A percentile compares a stretch with the other conserved stretches of the same genome.
Evolutionary conservation across 2,888 invertebrate species (phyloP).

Genomic region (Meloe dianella): DNA sequence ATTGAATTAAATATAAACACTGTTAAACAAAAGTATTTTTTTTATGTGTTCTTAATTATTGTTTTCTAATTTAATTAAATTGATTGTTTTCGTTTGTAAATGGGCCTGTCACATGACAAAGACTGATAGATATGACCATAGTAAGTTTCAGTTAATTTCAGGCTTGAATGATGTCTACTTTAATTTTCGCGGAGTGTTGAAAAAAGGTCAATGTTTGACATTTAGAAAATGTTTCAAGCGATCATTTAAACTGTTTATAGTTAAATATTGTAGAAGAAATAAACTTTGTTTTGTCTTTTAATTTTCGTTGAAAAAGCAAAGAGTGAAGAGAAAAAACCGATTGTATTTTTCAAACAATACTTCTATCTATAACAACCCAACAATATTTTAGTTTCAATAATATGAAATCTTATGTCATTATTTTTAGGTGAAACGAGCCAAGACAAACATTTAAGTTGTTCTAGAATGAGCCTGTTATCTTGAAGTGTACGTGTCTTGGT

Average conservation of each 20-base stretch:
- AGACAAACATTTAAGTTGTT: conserved; percentile 58
- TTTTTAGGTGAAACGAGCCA: conserved; percentile 57
- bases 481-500: conserved; percentile 60
- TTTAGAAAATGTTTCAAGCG: conserved; percentile 42
- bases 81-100: conserved; percentile 8
- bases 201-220: conserved; percentile 51
- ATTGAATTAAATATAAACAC: conserved; percentile 38
- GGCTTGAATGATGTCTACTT: conserved; percentile 50
- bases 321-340: background rate
- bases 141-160: conserved; percentile 51
- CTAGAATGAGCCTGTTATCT: conserved; percentile 59
- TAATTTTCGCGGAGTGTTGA: conserved; percentile 50
- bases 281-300: background rate
- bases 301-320: background rate
- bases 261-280: conserved; percentile 25
- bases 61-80: conserved; percentile 14
- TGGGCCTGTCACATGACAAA: conserved; percentile 7
- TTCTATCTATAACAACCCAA: conserved; percentile 3
- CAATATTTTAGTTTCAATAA: conserved; percentile 33
- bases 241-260: conserved; percentile 33
- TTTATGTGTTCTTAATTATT: background rate
- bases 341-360: background rate
- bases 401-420: conserved; percentile 54
- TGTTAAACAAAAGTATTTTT: conserved; percentile 18
- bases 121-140: conserved; percentile 30